A percentile compares a stretch with the other conserved stretches of the same genome.
Conservation (phyloP, 2,113 vertebrate species). For the Oryzias javanicus region DNA sequence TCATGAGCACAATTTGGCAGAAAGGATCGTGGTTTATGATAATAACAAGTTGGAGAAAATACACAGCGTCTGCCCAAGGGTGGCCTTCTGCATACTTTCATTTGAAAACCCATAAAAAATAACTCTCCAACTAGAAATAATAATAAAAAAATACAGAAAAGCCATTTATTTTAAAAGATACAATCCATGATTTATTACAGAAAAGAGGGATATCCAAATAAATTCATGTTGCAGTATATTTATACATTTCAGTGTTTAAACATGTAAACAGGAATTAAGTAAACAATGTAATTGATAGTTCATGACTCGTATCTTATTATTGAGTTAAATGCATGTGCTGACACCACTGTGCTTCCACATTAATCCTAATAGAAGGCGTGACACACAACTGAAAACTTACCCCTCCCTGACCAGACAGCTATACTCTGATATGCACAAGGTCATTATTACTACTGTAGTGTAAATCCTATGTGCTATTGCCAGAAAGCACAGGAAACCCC, state of each 20-base stretch:
- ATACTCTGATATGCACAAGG: constrained; percentile 59
- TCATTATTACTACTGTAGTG: constrained; percentile 59
- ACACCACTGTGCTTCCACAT: constrained; percentile 49
- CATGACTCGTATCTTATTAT: constrained; percentile 49
- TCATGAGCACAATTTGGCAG: constrained; percentile 27
- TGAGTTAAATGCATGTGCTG: constrained; percentile 40
- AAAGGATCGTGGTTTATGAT: constrained; percentile 41
- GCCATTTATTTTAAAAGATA: constrained; percentile 70
- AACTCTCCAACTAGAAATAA: constrained; percentile 10
- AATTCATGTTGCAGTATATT: constrained; percentile 75
- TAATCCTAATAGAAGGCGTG: constrained; percentile 45
- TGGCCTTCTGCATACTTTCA: constrained; percentile 35
- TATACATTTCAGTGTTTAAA: constrained; percentile 75
- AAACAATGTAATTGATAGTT: constrained; percentile 74
- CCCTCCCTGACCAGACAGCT: constrained; percentile 19
- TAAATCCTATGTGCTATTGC: constrained; percentile 58
- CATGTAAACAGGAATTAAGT: constrained; percentile 82
- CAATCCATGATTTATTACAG: constrained; percentile 82
- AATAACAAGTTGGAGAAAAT: constrained; percentile 28
- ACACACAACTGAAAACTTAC: constrained; percentile 35
- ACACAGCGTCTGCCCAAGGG: constrained; percentile 9
- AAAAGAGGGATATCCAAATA: constrained; percentile 83
- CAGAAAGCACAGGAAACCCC: constrained; percentile 41
- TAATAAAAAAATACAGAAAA: constrained; percentile 27
- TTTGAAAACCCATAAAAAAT: constrained; percentile 8